Percentiles rank a stretch among this genome's conserved stretches.
Conservation (phyloP, 2,888 invertebrate genomes). For the Euphydryas editha region DNA sequence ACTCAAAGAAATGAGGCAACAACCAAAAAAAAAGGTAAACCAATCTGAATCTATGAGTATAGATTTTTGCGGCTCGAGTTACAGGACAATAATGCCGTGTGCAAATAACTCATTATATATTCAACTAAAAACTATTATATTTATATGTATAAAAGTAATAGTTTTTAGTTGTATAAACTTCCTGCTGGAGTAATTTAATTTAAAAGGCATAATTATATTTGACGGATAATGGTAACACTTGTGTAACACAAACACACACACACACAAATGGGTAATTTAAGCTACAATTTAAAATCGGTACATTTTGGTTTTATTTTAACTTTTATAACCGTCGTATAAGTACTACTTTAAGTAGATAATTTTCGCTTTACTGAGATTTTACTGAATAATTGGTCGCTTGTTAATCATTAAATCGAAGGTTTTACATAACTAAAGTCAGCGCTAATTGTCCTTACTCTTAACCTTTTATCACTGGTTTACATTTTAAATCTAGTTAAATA, state of each 20-base stretch:
- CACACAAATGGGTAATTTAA: background rate
- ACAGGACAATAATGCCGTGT: no score
- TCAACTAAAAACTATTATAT: no score
- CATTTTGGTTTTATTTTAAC: slow-evolving; percentile 1
- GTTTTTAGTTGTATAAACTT: no score
- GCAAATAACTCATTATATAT: no score
- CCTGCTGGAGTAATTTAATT: no score
- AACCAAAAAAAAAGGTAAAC: no score
- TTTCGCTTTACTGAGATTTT: slow-evolving; percentile 21
- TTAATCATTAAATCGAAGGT: slow-evolving; percentile 36
- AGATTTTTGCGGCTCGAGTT: no score
- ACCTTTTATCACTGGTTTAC: slow-evolving; percentile 36
- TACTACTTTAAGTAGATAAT: background rate
- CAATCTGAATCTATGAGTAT: no score
- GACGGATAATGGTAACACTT: background rate
- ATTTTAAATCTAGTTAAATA: slow-evolving; percentile 41
- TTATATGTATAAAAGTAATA: no score
- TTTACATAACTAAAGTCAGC: slow-evolving; percentile 37
- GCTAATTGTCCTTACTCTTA: slow-evolving; percentile 41
- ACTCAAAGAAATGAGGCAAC: no score
- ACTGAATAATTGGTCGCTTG: slow-evolving; percentile 39
- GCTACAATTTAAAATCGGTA: background rate
- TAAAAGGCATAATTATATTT: background rate
- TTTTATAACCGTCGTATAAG: slow-evolving; percentile 9
- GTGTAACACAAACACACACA: background rate